Conservation (phyloP, 2,797 vertebrate species). For the Antennarius maculatus region DNA sequence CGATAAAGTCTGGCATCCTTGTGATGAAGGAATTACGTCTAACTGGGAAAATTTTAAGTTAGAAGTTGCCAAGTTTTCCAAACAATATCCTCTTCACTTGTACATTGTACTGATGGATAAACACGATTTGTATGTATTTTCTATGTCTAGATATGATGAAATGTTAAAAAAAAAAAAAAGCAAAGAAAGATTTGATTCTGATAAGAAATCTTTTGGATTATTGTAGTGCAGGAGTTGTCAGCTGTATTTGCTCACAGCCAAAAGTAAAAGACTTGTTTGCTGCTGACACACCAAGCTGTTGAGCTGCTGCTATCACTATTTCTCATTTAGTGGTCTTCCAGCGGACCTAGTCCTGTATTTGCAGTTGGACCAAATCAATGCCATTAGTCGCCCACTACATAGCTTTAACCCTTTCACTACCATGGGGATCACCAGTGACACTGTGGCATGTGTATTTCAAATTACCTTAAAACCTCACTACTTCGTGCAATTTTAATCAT, state of each 20-base stretch:
- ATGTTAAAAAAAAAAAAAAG: slow-evolving; percentile 34
- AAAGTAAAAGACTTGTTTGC: slow-evolving; percentile 33
- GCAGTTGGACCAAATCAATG: slow-evolving; percentile 70
- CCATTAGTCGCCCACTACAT: slow-evolving; percentile 62
- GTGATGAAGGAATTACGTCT: too few relatives aligned
- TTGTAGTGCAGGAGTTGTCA: slow-evolving; percentile 1
- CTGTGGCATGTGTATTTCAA: too few relatives aligned
- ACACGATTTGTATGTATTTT: slow-evolving; percentile 24
- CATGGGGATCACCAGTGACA: too few relatives aligned
- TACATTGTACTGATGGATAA: background rate
- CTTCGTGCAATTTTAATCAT: too few relatives aligned
- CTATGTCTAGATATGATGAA: slow-evolving; percentile 21
- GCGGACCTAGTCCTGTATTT: slow-evolving; percentile 52
- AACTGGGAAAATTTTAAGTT: too few relatives aligned
- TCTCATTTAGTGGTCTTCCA: slow-evolving; percentile 43
- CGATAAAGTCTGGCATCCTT: too few relatives aligned
- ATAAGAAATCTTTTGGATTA: background rate
- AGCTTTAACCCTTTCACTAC: too few relatives aligned
- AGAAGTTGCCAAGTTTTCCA: too few relatives aligned
- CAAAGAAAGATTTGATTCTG: slow-evolving; percentile 10
- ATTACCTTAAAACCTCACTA: too few relatives aligned
- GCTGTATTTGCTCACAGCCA: slow-evolving; percentile 4
- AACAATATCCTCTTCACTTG: too few relatives aligned
- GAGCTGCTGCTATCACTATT: slow-evolving; percentile 42
- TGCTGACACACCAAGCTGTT: slow-evolving; percentile 19